These are phyloP conservation scores for Belonocnema kinseyi DNA, from an alignment of 1,140 invertebrate species.

Conservation along the genomic window DNA sequence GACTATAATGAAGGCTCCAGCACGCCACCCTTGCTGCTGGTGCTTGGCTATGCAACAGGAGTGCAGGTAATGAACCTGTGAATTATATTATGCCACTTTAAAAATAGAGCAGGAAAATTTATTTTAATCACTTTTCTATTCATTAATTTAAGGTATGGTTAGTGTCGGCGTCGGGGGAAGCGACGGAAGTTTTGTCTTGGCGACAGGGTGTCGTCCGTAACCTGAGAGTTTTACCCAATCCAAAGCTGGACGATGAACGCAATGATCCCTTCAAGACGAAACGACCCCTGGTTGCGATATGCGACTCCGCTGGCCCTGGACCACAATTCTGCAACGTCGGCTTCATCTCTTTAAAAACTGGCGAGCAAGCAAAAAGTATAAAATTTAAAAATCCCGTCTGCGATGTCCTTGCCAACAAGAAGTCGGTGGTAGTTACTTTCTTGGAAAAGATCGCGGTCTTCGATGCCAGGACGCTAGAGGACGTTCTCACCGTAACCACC, in stretches of 20 bases:
- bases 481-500: constrained; percentile 89
- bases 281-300: constrained; percentile 91
- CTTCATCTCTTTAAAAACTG: constrained; percentile 92
- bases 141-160: constrained; percentile 80
- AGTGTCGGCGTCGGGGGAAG: constrained; percentile 89
- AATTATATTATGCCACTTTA: background rate
- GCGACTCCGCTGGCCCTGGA: constrained; percentile 87
- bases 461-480: constrained; percentile 91
- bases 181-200: constrained; percentile 93
- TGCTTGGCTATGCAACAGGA: constrained; percentile 89
- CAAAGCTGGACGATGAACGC: constrained; percentile 77
- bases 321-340: constrained; percentile 91
- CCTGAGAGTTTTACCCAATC: constrained; percentile 88
- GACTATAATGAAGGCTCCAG: constrained; percentile 82
- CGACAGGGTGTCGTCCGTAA: constrained; percentile 90
- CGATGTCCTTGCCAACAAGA: constrained; percentile 90
- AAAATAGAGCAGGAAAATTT: background rate
- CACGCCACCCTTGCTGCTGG: constrained; percentile 87
- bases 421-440: constrained; percentile 91
- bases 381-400: constrained; percentile 94
- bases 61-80: constrained; percentile 80
- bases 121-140: background rate
- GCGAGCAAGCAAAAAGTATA: constrained; percentile 91
- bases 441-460: constrained; percentile 93
- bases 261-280: constrained; percentile 84